Evolutionary conservation across 2,113 vertebrate species (phyloP), one percentile per base, ranked within the genome.

Genomic region (Drymodes brunneopygia): DNA sequence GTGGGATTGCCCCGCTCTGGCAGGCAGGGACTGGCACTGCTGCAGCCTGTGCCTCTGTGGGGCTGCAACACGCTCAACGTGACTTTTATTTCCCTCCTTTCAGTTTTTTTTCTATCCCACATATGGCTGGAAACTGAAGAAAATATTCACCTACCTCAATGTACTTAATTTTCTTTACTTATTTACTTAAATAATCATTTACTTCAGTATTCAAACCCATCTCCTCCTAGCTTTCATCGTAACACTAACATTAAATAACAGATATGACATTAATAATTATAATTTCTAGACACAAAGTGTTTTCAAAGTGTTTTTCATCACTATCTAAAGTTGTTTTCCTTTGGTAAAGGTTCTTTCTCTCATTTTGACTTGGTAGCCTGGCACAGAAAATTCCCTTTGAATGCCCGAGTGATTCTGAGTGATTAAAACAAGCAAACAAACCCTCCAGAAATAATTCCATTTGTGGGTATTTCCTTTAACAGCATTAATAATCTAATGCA

Each of bases 401-500:
- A 77, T 19, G 74, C 81, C 38, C 14, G 66, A 92, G 71, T 16
- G 83, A 81, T 53, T 92, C 61, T 2, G 20, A 81, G 83, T 77
- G 90, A 93, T 88, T 91, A 81, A 84, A 94, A 92, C 42, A 92
- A 83, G 88, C 86, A 83, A 93, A 69, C 75, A 93, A 95, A 95
- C 7, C 80, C 88, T 80, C 85, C 80, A 85, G 42, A 92, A 96
- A 83, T 96, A 93, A 94, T 95, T 94, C 88, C 93, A 94, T 95
- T 96, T 90, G 85, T 35, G 90, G 88, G 72, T 35, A 96, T 81
- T 97, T 80, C 87, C 93, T 96, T 95, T 93, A 97, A 93, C 92
- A 92, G 90, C 87, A 92, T 95, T 94, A 97, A 95, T 91, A 94
- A 90, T 44, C 93, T 83, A 90, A 94, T 91, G 74, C 81, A 88